Conservation (phyloP, 2,888 invertebrate species). For the Drosophila subquinaria region DNA sequence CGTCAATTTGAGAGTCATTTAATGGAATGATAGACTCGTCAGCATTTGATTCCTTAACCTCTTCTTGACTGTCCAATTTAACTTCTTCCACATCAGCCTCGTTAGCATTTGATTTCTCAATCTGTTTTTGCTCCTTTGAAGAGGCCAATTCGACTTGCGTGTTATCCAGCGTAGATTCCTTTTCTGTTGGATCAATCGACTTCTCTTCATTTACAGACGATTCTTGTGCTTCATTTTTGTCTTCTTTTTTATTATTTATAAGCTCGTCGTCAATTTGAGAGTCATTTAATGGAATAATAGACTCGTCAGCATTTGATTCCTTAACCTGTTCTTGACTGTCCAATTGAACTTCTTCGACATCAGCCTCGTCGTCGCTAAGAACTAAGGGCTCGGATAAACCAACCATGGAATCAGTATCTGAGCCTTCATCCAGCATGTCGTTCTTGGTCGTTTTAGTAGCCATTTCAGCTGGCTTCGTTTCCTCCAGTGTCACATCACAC, state of each 20-base stretch:
- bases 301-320: not conserved
- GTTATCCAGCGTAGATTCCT: not conserved
- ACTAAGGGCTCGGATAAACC: constrained; percentile 63
- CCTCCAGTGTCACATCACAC: constrained; percentile 58
- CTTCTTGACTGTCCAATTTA: too few relatives aligned
- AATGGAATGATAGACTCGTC: not conserved
- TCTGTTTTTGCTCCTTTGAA: not conserved
- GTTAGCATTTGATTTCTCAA: too few relatives aligned
- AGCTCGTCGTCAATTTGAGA: too few relatives aligned
- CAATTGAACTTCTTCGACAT: not conserved
- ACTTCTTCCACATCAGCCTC: too few relatives aligned
- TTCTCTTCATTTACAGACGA: not conserved
- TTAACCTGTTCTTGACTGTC: not conserved
- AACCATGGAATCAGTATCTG: constrained; percentile 53
- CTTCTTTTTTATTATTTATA: not conserved
- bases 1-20: not conserved
- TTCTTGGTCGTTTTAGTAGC: not conserved
- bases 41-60: not conserved
- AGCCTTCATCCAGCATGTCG: constrained; percentile 9
- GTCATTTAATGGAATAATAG: not conserved
- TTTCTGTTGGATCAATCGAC: not conserved
- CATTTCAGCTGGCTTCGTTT: constrained; percentile 30
- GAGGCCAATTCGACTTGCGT: not conserved
- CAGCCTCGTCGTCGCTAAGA: constrained; percentile 66
- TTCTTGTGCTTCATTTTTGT: not conserved